phyloP scores from a whole-genome alignment of 1,140 invertebrate species.

The Scaptomyza hsui region DNA sequence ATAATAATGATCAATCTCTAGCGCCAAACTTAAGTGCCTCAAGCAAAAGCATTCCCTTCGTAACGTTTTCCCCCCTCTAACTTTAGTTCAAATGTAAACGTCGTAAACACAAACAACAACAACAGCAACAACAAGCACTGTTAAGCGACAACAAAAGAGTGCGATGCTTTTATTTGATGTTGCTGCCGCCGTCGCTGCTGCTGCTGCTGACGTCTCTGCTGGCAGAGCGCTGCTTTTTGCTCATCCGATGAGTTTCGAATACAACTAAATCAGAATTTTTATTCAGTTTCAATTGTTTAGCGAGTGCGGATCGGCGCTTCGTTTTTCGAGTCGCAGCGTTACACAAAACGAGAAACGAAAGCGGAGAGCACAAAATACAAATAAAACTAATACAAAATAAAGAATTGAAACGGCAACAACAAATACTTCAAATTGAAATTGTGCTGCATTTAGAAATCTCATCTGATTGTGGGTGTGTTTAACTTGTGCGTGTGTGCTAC shows the following conservation, averaged over 20 bases:
- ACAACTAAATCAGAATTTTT: constrained; percentile 84
- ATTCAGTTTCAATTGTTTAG: constrained; percentile 84
- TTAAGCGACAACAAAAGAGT: constrained; percentile 51
- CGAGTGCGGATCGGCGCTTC: constrained; percentile 76
- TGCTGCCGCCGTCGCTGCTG: constrained; percentile 33
- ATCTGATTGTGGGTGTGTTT: constrained; percentile 5
- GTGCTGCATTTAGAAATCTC: constrained; percentile 18
- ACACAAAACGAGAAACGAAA: constrained; percentile 52
- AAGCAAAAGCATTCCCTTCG: constrained; percentile 15
- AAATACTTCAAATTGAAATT: constrained; percentile 28
- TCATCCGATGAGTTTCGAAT: constrained; percentile 82
- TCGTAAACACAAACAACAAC: constrained; percentile 44
- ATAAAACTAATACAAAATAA: constrained; percentile 16
- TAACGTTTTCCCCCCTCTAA: constrained; percentile 9
- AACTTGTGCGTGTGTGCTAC: constrained; percentile 1
- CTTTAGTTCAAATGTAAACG: constrained; percentile 59
- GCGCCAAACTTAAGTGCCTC: constrained; percentile 59
- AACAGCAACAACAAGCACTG: constrained; percentile 22
- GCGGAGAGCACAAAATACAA: constrained; percentile 42
- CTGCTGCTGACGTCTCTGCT: constrained; percentile 28
- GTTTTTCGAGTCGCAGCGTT: constrained; percentile 52
- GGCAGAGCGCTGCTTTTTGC: constrained; percentile 59
- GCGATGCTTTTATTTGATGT: constrained; percentile 51
- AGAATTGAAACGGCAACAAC: constrained; percentile 15
- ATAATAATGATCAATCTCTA: constrained; percentile 69